Conservation (phyloP, 2,888 invertebrate genomes). For the Acanthococcus lagerstroemiae region DNA sequence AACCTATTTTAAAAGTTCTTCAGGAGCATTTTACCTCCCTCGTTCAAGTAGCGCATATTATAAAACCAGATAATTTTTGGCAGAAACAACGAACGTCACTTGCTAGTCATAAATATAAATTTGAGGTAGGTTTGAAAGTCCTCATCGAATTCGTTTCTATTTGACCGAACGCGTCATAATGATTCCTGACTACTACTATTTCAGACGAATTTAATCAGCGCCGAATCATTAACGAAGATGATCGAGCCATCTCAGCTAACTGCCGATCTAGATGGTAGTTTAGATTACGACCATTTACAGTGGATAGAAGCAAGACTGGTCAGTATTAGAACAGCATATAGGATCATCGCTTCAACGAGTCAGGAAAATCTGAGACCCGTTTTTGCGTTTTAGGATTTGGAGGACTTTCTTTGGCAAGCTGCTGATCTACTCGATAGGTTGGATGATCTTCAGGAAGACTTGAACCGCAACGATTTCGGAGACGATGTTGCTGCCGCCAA, state of each 20-base stretch:
- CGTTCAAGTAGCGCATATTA: conserved; percentile 89
- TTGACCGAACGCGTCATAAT: background rate
- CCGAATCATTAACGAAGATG: conserved; percentile 85
- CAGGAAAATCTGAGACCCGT: background rate
- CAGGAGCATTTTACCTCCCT: conserved; percentile 87
- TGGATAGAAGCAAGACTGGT: conserved; percentile 90
- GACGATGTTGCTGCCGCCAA: conserved; percentile 89
- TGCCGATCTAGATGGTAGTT: conserved; percentile 82
- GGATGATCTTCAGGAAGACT: conserved; percentile 85
- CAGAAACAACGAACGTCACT: conserved; percentile 96
- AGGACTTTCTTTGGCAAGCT: conserved; percentile 93
- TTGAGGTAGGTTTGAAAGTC: conserved; percentile 63
- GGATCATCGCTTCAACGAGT: no score
- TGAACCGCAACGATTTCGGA: conserved; percentile 86
- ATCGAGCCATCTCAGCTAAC: conserved; percentile 90
- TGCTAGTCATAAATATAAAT: conserved; percentile 96
- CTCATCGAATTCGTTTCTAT: background rate
- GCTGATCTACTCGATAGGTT: conserved; percentile 83
- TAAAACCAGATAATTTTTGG: conserved; percentile 99
- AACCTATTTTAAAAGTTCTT: conserved; percentile 91
- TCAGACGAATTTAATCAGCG: conserved; percentile 90
- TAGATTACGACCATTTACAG: conserved; percentile 90
- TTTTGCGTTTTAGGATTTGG: conserved; percentile 55
- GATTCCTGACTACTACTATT: conserved; percentile 43
- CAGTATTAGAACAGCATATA: no score